Evolutionary conservation across 37 sponge, comb jelly and placozoan genomes (phyloP), one percentile per base, ranked within the genome.

Genomic region (Theonella swinhoei): DNA sequence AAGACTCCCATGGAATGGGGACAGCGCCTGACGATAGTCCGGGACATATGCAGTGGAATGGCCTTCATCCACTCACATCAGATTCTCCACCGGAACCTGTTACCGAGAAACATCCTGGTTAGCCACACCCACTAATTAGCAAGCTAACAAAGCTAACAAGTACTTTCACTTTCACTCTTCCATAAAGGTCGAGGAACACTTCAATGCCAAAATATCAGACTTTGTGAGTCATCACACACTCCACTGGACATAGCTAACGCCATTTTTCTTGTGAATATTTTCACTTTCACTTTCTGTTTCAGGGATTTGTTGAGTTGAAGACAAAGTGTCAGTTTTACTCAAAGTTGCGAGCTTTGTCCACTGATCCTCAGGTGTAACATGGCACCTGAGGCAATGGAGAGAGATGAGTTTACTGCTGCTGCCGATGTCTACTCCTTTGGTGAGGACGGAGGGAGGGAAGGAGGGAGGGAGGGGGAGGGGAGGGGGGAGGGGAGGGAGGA

Each of bases 361-460:
- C 32, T 7, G 20, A 24, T 4, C 70, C 70, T 30, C 32, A 26
- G 54, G 39, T 66, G 28, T 84, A n/a, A 90, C 72, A 70, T 68
- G 63, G 82, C 91, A 23, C 91, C 91, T 33, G 91, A 90, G 78
- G 76, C 79, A 0, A 76, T 86, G 28, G 78, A 85, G 66, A 29
- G 29, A 4, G 43, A 34, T 34, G 60, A 81, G 39, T 82, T 78
- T 73, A 80, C 73, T 1, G n/a, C 0, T 14, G 82, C 77, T 17
- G 47, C 87, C 25, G 86, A 90, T 76, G 87, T 90, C 25, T 90
- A 90, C 82, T 75, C 91, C 0, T 85, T 90, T 70, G 91, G 91
- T 90, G 37, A 81, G 86, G 24, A 29, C 4, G 4, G 0, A 62
- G 39, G 14, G n/a, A 23, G 14, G 1, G 1, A 31, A 22, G 17